Conservation (phyloP, 2,888 invertebrate genomes). For the Nudaria mundana region DNA sequence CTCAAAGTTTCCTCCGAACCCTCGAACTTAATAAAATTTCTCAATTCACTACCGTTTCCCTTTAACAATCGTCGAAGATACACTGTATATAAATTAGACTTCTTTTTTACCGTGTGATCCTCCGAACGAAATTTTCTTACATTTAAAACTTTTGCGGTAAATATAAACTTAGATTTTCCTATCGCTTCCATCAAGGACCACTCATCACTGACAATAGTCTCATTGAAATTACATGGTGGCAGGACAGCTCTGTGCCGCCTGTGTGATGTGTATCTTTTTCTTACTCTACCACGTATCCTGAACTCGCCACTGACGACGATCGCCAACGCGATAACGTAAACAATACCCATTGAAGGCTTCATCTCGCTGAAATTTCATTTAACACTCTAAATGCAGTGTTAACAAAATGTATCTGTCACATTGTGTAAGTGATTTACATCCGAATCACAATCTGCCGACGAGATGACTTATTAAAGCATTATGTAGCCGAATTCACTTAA, state of each 20-base stretch:
- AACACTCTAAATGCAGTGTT: conserved; percentile 58
- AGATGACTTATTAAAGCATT: conserved; percentile 61
- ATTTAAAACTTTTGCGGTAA: conserved; percentile 75
- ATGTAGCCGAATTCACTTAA: conserved; percentile 70
- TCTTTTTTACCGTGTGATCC: conserved; percentile 46
- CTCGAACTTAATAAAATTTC: conserved; percentile 60
- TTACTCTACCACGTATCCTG: conserved; percentile 74
- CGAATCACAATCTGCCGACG: conserved; percentile 58
- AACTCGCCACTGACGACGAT: conserved; percentile 68
- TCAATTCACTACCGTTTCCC: conserved; percentile 65
- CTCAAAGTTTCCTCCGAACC: conserved; percentile 55
- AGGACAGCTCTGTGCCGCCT: conserved; percentile 67
- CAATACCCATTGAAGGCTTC: conserved; percentile 66
- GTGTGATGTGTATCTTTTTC: conserved; percentile 63
- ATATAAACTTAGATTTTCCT: conserved; percentile 74
- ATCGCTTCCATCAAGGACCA: conserved; percentile 76
- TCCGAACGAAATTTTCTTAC: conserved; percentile 64
- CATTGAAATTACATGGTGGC: conserved; percentile 74
- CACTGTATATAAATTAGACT: conserved; percentile 71
- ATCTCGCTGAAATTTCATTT: conserved; percentile 60
- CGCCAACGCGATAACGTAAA: conserved; percentile 68
- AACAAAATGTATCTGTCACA: conserved; percentile 74
- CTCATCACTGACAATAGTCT: conserved; percentile 75
- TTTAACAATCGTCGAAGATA: conserved; percentile 71
- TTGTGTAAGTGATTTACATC: conserved; percentile 71